Evolutionary conservation across 2,113 vertebrate genomes (phyloP).

Genomic region (Microcebus tavaratra): DNA sequence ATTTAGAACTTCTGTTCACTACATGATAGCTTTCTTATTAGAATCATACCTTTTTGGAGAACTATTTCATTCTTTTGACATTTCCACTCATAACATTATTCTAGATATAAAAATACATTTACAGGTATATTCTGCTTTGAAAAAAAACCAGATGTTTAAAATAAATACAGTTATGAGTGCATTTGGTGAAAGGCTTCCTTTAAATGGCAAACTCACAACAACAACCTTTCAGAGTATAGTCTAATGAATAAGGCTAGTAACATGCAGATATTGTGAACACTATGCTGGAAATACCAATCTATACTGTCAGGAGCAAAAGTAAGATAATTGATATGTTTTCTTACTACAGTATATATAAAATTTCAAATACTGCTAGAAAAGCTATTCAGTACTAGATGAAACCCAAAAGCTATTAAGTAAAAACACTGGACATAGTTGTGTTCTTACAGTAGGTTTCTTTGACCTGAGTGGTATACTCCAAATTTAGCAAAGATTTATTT

Average conservation of each 20-base stretch:
- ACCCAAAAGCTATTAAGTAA: not conserved
- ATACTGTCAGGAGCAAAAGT: not conserved
- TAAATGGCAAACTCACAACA: not conserved
- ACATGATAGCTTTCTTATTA: not conserved
- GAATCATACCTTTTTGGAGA: not conserved
- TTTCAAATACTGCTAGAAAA: not conserved
- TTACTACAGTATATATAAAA: not conserved
- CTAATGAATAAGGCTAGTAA: not conserved
- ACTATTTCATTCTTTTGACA: not conserved
- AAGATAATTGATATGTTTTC: not conserved
- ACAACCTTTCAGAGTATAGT: not conserved
- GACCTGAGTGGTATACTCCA: not conserved
- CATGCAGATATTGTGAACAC: not conserved
- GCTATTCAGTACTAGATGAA: not conserved
- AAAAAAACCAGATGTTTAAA: not conserved
- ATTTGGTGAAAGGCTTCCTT: not conserved
- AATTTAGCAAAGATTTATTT: conserved; percentile 55
- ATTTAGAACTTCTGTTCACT: not conserved
- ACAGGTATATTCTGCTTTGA: not conserved
- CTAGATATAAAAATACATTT: not conserved
- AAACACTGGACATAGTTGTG: not conserved
- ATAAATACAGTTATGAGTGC: not conserved
- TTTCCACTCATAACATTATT: conserved; percentile 29
- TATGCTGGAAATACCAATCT: not conserved
- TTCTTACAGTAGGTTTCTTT: not conserved